A percentile compares a stretch with the other conserved stretches of the same genome.
These are phyloP conservation scores for Clitarchus hookeri DNA, from an alignment of 2,888 invertebrate genomes.

Conservation along the genomic window DNA sequence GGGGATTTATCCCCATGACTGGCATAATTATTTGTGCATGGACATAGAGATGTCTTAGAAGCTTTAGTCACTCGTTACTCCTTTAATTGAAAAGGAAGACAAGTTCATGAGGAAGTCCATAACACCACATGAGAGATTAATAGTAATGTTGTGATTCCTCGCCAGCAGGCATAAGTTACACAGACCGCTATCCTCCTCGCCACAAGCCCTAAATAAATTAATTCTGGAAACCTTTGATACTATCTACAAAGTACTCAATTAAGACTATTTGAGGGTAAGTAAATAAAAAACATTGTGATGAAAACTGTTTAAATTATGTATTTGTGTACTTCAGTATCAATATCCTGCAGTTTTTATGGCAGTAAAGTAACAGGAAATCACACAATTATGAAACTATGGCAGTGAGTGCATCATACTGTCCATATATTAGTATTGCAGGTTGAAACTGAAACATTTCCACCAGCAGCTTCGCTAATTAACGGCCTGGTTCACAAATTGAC, in stretches of 20 bases:
- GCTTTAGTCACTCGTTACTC: slow-evolving; percentile 25
- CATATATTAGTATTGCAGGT: too few relatives aligned
- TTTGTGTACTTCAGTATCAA: too few relatives aligned
- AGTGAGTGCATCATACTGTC: too few relatives aligned
- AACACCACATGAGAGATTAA: slow-evolving; percentile 46
- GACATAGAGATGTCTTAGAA: neutral
- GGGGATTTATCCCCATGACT: neutral
- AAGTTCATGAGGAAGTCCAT: slow-evolving; percentile 47
- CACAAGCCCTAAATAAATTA: slow-evolving; percentile 41
- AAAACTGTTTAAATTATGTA: too few relatives aligned
- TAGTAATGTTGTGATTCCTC: slow-evolving; percentile 46
- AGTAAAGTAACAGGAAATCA: too few relatives aligned
- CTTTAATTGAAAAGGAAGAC: slow-evolving; percentile 45
- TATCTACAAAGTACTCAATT: slow-evolving; percentile 42
- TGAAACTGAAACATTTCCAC: too few relatives aligned
- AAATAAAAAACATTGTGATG: too few relatives aligned
- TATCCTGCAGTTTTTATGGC: too few relatives aligned
- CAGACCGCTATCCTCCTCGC: slow-evolving; percentile 39
- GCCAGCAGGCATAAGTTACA: slow-evolving; percentile 34
- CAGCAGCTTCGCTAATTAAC: too few relatives aligned
- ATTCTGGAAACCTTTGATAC: slow-evolving; percentile 30
- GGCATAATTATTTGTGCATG: slow-evolving; percentile 15
- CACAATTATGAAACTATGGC: too few relatives aligned
- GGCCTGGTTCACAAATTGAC: too few relatives aligned
- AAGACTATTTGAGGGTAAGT: slow-evolving; percentile 39